Percentiles rank a stretch among this genome's conserved stretches.
Evolutionary conservation across 2,113 vertebrate species (phyloP).

Genomic region (Sula dactylatra): DNA sequence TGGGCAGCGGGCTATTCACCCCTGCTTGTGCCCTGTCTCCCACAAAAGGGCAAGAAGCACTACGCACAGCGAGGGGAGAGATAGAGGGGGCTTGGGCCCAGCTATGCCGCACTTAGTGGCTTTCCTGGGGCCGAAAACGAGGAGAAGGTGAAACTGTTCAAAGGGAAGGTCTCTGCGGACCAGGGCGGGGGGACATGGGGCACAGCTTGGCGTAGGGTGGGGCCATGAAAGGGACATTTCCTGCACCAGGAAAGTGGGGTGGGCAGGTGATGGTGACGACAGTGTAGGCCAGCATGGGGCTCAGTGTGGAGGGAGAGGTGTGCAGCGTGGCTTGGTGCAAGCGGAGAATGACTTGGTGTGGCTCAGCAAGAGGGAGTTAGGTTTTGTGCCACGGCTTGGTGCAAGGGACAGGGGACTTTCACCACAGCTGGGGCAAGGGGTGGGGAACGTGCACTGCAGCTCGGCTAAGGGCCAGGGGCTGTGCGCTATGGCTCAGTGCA

Average conservation of each 20-base stretch:
- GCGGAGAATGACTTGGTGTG: background rate
- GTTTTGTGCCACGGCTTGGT: rapidly evolving
- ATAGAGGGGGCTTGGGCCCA: background rate
- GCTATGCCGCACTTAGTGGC: rapidly evolving
- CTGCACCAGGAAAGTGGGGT: rapidly evolving
- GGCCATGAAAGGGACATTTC: background rate
- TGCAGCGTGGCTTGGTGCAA: rapidly evolving
- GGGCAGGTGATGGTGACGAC: too few relatives aligned
- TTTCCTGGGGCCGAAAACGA: background rate
- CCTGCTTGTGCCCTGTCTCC: rapidly evolving
- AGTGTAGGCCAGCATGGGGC: background rate
- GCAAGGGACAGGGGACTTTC: rapidly evolving
- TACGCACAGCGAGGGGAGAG: rapidly evolving
- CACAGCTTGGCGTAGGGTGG: rapidly evolving
- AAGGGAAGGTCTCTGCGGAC: background rate
- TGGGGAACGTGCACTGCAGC: background rate
- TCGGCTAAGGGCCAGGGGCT: background rate
- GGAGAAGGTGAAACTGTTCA: background rate
- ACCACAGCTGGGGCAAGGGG: background rate
- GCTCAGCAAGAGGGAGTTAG: rapidly evolving
- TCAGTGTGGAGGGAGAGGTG: rapidly evolving
- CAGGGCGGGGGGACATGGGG: background rate
- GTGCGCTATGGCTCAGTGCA: background rate
- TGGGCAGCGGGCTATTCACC: rapidly evolving
- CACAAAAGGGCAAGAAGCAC: background rate